Conservation (phyloP, 2,113 vertebrate genomes). For the Actinemys pallida region DNA sequence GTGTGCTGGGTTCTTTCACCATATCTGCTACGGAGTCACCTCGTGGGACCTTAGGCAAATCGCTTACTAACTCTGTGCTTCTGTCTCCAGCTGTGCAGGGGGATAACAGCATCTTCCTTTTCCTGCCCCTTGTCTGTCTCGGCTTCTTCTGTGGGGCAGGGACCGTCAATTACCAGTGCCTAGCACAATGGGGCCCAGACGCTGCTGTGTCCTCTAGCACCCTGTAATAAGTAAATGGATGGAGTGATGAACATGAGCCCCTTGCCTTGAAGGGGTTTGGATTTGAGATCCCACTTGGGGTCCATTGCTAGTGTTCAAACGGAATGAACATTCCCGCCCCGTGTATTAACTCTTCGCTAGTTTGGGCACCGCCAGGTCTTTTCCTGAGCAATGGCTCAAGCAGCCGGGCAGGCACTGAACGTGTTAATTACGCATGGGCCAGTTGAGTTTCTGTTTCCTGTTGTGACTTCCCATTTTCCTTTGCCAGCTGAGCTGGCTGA, state of each 20-base stretch:
- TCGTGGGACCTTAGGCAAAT: not conserved
- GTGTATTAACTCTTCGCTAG: not conserved
- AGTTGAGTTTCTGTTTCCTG: constrained; percentile 21
- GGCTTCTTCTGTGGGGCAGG: not conserved
- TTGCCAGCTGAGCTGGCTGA: not conserved
- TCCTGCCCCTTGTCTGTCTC: not conserved
- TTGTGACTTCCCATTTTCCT: constrained; percentile 30
- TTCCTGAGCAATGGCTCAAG: not conserved
- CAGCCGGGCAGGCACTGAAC: not conserved
- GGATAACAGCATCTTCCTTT: not conserved
- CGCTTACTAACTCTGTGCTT: not conserved
- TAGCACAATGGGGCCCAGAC: not conserved
- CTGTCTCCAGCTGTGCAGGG: not conserved
- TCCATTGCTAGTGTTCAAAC: not conserved
- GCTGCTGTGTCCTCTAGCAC: not conserved
- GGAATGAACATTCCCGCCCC: not conserved
- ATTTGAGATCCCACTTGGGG: not conserved
- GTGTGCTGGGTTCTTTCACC: not conserved
- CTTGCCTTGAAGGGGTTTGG: not conserved
- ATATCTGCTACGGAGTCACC: not conserved
- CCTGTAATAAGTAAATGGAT: not conserved
- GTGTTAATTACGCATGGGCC: not conserved
- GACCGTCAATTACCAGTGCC: not conserved
- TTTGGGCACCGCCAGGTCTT: not conserved
- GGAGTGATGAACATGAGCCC: not conserved